phyloP scores from a whole-genome alignment of 1,140 invertebrate genomes.

The Zaprionus camerounensis region DNA sequence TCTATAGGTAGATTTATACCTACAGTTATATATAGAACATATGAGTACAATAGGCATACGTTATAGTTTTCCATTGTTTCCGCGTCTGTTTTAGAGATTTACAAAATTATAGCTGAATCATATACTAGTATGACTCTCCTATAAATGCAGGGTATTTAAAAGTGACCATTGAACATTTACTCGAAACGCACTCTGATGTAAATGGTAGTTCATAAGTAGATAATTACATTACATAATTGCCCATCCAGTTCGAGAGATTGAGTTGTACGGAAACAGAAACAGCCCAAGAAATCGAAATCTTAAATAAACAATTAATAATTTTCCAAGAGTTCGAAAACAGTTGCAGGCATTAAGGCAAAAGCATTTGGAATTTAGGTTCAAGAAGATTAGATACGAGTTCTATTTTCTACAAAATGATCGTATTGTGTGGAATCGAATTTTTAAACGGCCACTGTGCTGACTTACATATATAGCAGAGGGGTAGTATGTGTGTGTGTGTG shows the following conservation, averaged over 20 bases:
- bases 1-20: neutral
- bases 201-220: neutral
- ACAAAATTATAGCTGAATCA: neutral
- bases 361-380: neutral
- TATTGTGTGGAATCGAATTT: neutral
- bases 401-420: constrained; percentile 8
- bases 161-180: neutral
- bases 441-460: neutral
- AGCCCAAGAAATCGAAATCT: neutral
- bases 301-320: constrained; percentile 1
- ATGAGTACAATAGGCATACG: neutral
- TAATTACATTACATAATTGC: constrained; percentile 2
- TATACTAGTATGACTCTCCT: neutral
- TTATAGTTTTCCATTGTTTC: neutral
- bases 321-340: neutral
- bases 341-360: neutral
- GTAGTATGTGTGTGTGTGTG: neutral
- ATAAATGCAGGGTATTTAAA: neutral
- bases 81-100: neutral
- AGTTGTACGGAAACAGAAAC: neutral
- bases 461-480: neutral
- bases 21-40: neutral
- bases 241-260: neutral
- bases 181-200: neutral
- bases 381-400: constrained; percentile 10